Percentiles rank a stretch among this genome's conserved stretches.
Evolutionary conservation across 1,140 invertebrate species (phyloP).

Genomic region (Conus betulinus): DNA sequence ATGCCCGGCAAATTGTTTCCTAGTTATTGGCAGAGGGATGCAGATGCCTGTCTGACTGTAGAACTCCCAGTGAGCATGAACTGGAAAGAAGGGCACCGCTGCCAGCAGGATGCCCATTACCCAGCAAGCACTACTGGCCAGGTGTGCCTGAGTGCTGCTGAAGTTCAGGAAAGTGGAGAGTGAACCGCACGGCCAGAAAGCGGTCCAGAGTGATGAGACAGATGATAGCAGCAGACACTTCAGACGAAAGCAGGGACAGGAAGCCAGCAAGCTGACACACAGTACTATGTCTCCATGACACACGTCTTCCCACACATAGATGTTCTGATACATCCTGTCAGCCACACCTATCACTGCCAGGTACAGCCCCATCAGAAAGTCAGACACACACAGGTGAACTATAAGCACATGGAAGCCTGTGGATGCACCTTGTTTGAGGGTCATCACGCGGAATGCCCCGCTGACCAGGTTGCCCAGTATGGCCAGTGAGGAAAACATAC

Average conservation of each 20-base stretch:
- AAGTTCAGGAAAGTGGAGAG: slow-evolving; percentile 41
- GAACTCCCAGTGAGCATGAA: neutral
- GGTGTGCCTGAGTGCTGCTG: slow-evolving; percentile 25
- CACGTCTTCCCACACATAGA: slow-evolving; percentile 35
- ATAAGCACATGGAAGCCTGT: too few species aligned
- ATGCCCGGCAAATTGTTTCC: neutral
- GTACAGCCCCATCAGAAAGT: too few species aligned
- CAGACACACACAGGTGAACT: too few species aligned
- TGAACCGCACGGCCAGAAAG: slow-evolving; percentile 52
- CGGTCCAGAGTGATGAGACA: slow-evolving; percentile 58
- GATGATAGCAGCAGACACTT: slow-evolving; percentile 53
- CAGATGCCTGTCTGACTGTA: slow-evolving; percentile 3
- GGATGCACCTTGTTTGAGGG: too few species aligned
- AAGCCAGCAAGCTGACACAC: slow-evolving; percentile 61
- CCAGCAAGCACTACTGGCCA: neutral
- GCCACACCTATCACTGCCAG: too few species aligned
- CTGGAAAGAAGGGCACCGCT: neutral
- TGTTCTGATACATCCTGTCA: too few species aligned
- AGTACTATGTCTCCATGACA: slow-evolving; percentile 45
- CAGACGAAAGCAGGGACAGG: slow-evolving; percentile 52
- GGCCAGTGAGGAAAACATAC: too few species aligned
- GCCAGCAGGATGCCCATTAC: neutral
- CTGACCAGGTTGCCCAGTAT: too few species aligned
- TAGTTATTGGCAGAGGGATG: neutral
- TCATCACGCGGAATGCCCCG: too few species aligned